Base-by-base conservation (phyloP, 2,888 invertebrate species). In the Drepana falcataria region DNA sequence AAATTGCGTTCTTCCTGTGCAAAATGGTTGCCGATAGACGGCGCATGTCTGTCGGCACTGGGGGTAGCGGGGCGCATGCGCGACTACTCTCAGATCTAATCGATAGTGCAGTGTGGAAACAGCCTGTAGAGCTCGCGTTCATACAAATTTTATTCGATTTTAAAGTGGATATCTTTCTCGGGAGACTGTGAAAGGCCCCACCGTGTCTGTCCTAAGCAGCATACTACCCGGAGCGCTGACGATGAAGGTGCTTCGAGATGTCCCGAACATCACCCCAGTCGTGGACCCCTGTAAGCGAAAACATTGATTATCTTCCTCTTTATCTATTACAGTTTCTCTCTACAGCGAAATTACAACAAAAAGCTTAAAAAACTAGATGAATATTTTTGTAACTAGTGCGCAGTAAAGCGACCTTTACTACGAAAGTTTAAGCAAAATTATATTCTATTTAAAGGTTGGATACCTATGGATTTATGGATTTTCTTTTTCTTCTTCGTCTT, bases 221-320 rank as follows among this genome's bases (percentile, higher is more conserved):
- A 84, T 88, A 2, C 69, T 89, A 7, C 87, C 83, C 5, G 89
- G 87, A 52, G 87, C 5, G 5, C 85, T 58, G 87, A 90, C 78
- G 85, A 92, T 93, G 86, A 79, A 91, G 65, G 92, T 78, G 53
- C 75, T 81, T 0, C 80, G 91, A 63, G 93, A 93, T 63, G 93
- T 93, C 48, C 93, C 93, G 0, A 89, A 93, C 66, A 93, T 93
- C 64, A 83, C 91, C 57, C 93, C 93, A 6, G 44, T 44, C 48
- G 86, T 94, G 56, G 87, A 87, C 51, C 87, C 93, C 62, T 85
- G 90, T 88, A 65, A 80, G 89, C 86, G 69, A 59, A 70, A 75
- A 68, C 67, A 51, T 3, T 33, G 1, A 2, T 7, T 6, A 33
- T 6, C 4, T 48, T 34, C 33, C 7, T 1, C 4, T 33, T 48